phyloP scores from a whole-genome alignment of 2,113 vertebrate genomes.

The Callipepla californica region DNA sequence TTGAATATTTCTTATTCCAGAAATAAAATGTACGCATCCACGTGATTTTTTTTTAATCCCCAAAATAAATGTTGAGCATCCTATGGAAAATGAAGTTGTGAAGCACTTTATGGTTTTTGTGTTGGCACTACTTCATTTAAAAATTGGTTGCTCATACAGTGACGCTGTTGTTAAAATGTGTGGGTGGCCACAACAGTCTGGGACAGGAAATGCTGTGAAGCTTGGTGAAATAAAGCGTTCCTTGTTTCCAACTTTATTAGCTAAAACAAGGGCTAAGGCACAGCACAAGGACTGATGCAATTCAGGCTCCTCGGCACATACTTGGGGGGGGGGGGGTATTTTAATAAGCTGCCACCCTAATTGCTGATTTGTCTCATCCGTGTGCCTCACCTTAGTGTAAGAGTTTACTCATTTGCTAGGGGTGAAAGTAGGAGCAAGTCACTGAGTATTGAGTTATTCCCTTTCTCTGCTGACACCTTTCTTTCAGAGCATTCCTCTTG shows the following conservation, averaged over 20 bases:
- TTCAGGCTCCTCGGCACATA: neutral
- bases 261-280: neutral
- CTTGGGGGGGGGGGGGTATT: neutral
- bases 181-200: neutral
- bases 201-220: neutral
- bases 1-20: neutral
- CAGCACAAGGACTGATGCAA: neutral
- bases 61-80: neutral
- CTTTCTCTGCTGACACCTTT: neutral
- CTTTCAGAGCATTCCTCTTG: neutral
- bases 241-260: neutral
- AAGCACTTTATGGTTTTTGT: neutral
- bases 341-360: neutral
- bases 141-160: neutral
- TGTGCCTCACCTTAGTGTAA: neutral
- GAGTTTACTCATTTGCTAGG: neutral
- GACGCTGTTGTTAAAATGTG: neutral
- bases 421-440: neutral
- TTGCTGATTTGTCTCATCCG: neutral
- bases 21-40: fast-evolving
- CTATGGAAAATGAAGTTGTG: neutral
- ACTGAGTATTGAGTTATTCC: neutral
- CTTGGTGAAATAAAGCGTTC: conserved; percentile 15
- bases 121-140: neutral
- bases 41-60: neutral